These are phyloP conservation scores for Nebria salina DNA, from an alignment of 2,888 invertebrate genomes.

Conservation along the genomic window DNA sequence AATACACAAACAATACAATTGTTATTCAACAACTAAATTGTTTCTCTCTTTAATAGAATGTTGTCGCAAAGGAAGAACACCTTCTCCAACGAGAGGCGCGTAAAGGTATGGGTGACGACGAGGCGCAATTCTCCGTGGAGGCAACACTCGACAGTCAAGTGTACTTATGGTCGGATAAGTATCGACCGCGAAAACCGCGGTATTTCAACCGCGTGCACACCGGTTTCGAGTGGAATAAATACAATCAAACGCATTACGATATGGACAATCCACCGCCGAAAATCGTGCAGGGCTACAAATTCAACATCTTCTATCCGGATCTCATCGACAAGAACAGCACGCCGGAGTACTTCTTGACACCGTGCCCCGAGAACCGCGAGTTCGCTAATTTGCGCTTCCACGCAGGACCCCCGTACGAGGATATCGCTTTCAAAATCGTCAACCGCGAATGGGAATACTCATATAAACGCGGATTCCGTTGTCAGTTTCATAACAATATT, in stretches of 20 bases:
- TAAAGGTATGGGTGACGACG: constrained; percentile 86
- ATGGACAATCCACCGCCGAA: constrained; percentile 99
- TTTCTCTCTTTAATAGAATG: constrained; percentile 53
- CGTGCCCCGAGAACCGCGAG: constrained; percentile 91
- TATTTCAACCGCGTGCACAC: constrained; percentile 97
- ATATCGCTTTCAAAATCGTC: constrained; percentile 98
- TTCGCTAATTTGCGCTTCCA: constrained; percentile 95
- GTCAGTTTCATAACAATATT: constrained; percentile 99
- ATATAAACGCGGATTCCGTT: constrained; percentile 96
- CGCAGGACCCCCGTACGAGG: constrained; percentile 99
- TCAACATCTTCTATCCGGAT: constrained; percentile 99
- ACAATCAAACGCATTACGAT: constrained; percentile 99
- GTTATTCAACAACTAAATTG: constrained; percentile 12
- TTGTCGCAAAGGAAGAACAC: constrained; percentile 65
- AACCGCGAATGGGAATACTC: constrained; percentile 99
- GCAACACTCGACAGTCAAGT: constrained; percentile 85
- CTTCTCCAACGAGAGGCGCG: constrained; percentile 83
- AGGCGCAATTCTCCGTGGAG: constrained; percentile 92
- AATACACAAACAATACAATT: constrained; percentile 22
- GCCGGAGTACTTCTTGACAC: constrained; percentile 92
- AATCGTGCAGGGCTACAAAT: constrained; percentile 99
- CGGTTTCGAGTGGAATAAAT: constrained; percentile 99
- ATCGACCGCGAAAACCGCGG: constrained; percentile 94
- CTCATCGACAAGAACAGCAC: constrained; percentile 92
- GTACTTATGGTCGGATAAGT: constrained; percentile 97